Conservation (phyloP, 2,797 vertebrate species). For the Enteromius argenteus region DNA sequence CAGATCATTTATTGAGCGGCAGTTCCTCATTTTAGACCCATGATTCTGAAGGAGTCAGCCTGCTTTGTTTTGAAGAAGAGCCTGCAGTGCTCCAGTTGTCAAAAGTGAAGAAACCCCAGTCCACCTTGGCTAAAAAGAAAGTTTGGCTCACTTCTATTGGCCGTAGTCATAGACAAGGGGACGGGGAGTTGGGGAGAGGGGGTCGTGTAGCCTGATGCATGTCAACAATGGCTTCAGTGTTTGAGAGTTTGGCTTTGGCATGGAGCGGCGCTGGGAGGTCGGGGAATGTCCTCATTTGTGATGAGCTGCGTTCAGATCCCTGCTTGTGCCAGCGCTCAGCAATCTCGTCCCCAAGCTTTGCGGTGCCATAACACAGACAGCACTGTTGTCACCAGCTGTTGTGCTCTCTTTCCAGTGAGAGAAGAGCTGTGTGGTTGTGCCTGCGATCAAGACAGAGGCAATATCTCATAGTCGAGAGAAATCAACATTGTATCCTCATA, state of each 20-base stretch:
- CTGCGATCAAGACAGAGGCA: constrained; percentile 1
- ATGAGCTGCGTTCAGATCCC: constrained; percentile 51
- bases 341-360: constrained; percentile 55
- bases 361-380: constrained; percentile 53
- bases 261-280: constrained; percentile 56
- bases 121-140: constrained; percentile 52
- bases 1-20: constrained; percentile 40
- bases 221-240: constrained; percentile 70
- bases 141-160: constrained; percentile 52
- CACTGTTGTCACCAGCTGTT: constrained; percentile 63
- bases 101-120: constrained; percentile 49
- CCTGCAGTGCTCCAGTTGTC: constrained; percentile 46
- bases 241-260: constrained; percentile 60
- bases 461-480: constrained; percentile 12
- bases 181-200: constrained; percentile 36
- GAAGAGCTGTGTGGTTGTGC: constrained; percentile 38
- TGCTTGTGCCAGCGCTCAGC: constrained; percentile 43
- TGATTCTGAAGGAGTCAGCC: constrained; percentile 9
- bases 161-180: constrained; percentile 38
- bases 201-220: constrained; percentile 31
- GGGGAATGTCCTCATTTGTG: constrained; percentile 66
- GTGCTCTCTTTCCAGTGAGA: constrained; percentile 48
- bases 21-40: constrained; percentile 53
- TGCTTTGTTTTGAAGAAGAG: constrained; percentile 31
- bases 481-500: constrained; percentile 22